Conservation (phyloP, 1,140 invertebrate species). For the Radopholus similis region DNA sequence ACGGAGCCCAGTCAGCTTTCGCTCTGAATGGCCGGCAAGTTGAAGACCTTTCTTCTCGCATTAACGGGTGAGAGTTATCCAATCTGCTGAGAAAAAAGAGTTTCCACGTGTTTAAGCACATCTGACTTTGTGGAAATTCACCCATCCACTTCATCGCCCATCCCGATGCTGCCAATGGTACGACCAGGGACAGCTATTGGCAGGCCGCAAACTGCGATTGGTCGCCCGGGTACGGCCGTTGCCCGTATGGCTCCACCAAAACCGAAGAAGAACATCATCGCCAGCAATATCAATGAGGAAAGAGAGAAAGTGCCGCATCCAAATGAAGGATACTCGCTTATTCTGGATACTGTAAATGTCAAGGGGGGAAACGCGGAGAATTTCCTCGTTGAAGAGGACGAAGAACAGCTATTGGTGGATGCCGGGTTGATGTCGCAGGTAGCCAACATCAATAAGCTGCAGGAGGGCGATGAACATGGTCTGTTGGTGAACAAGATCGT, state of each 20-base stretch:
- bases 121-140: constrained; percentile 9
- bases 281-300: constrained; percentile 1
- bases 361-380: constrained; percentile 10
- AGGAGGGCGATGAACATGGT: constrained; percentile 28
- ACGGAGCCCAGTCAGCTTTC: constrained; percentile 6
- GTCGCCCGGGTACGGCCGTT: constrained; percentile 41
- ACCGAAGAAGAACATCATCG: constrained; percentile 32
- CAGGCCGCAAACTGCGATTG: constrained; percentile 44
- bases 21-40: neutral
- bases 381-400: constrained; percentile 47
- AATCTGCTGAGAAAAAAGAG: neutral
- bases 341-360: constrained; percentile 25
- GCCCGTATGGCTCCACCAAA: constrained; percentile 41
- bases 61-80: no score
- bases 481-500: constrained; percentile 42
- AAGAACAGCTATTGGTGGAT: constrained; percentile 23
- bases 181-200: constrained; percentile 26
- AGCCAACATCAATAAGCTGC: constrained; percentile 24
- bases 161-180: neutral
- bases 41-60: no score
- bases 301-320: neutral
- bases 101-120: neutral
- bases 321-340: constrained; percentile 10
- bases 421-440: neutral
- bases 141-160: neutral